Evolutionary conservation across 2,797 vertebrate genomes (phyloP), one percentile per base, ranked within the genome.

Genomic region (Bryconaethiops microstoma): DNA sequence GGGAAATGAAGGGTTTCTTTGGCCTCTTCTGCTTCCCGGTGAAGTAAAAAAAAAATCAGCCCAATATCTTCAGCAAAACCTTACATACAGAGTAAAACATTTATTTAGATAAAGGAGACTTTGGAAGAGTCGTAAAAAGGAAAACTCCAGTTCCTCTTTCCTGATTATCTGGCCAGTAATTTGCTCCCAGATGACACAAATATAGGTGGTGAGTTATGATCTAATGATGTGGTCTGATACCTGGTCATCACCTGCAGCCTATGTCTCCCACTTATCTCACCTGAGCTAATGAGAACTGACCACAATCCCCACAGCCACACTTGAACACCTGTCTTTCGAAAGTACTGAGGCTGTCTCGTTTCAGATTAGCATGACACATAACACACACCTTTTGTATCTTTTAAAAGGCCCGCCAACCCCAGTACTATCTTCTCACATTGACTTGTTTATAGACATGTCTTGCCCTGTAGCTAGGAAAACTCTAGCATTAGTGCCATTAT

Each of bases 191-290:
- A 67, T 79, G 87, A 85, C 65, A 52, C 17, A 5, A 55, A 25
- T 19, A 68, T 50, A 54, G 35, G 73, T 69, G 79, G 72, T 60
- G 81, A 77, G 75, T 85, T 78, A 80, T 74, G 74, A 67, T 69
- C 84, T 88, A 88, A 88, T 86, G 83, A 88, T 85, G 87, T 85
- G 85, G 78, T 84, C 82, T 81, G 82, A 78, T 80, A 81, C 70
- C 73, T 72, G 76, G 72, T 73, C 82, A 90, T 90, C 92, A 91
- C 91, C 91, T 92, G 90, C 83, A 87, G 92, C 90, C 90, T 91
- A 88, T 17, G 85, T 86, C 84, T 83, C 75, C 19, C 85, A 89
- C 91, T 87, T 86, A 90, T 87, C 85, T 84, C 63, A 77, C 40
- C 64, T 71, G 71, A 65, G 68, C 74, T 82, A 88, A 88, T 82